These are phyloP conservation scores for Horisme vitalbata DNA, from an alignment of 2,888 invertebrate genomes.

Conservation along the genomic window DNA sequence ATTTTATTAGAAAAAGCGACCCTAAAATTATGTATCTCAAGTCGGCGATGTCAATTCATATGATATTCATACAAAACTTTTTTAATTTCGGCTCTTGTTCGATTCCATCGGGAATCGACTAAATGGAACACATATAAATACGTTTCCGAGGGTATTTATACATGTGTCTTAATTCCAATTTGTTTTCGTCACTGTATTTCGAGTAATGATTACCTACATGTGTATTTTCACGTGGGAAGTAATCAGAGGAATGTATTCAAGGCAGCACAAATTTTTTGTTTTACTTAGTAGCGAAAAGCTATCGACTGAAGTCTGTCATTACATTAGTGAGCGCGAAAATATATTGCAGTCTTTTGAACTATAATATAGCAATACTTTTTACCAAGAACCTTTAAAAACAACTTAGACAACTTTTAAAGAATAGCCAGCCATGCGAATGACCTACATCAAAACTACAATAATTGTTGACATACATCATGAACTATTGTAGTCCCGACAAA, in stretches of 20 bases:
- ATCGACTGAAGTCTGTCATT: too few relatives aligned
- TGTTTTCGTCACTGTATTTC: constrained; percentile 11
- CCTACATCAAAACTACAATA: too few relatives aligned
- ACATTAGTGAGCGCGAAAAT: too few relatives aligned
- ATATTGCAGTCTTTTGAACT: too few relatives aligned
- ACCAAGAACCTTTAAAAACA: too few relatives aligned
- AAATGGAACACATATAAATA: constrained; percentile 20
- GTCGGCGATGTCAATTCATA: constrained; percentile 5
- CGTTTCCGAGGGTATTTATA: neutral
- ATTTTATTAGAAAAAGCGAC: constrained; percentile 3
- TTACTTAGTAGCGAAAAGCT: too few relatives aligned
- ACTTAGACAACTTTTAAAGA: too few relatives aligned
- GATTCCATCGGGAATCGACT: constrained; percentile 16
- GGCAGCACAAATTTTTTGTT: too few relatives aligned
- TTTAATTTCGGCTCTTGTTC: constrained; percentile 28
- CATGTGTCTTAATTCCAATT: constrained; percentile 15
- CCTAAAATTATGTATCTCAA: neutral
- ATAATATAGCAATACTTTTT: too few relatives aligned
- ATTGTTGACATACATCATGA: too few relatives aligned
- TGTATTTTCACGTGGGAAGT: neutral
- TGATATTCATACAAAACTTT: constrained; percentile 26
- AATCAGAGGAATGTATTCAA: constrained; percentile 7
- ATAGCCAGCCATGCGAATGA: too few relatives aligned
- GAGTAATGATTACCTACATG: constrained; percentile 9
- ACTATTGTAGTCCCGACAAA: too few relatives aligned